Percentiles rank a stretch among this genome's conserved stretches.
phyloP scores from a whole-genome alignment of 2,888 invertebrate species.

The Scrobipalpa atriplicella region DNA sequence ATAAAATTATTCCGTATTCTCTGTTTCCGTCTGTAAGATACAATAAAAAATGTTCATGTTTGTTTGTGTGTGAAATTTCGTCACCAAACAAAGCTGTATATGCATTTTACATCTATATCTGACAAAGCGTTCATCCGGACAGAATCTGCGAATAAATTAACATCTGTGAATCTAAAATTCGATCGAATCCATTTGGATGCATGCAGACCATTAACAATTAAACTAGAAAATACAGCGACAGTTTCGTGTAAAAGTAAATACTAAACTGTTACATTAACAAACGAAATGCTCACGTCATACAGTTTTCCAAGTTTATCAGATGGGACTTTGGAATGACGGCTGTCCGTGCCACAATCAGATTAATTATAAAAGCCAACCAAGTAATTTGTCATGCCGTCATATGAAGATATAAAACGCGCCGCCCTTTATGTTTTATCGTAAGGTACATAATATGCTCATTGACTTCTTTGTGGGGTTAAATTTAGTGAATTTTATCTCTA shows the following conservation, averaged over 20 bases:
- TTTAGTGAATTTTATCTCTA: not conserved
- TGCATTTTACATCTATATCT: not conserved
- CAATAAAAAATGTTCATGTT: too few species aligned
- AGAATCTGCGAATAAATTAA: not conserved
- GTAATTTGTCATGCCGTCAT: constrained; percentile 24
- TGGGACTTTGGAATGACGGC: constrained; percentile 13
- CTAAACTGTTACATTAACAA: not conserved
- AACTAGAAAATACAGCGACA: not conserved
- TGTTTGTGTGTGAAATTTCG: too few species aligned
- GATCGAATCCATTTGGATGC: not conserved
- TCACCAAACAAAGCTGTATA: not conserved
- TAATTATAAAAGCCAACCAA: constrained; percentile 24
- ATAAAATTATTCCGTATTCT: too few species aligned
- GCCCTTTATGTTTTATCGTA: constrained; percentile 15
- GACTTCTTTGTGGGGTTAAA: not conserved
- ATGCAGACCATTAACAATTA: not conserved
- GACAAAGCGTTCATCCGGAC: not conserved
- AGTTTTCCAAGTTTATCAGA: constrained; percentile 8
- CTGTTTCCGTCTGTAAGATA: too few species aligned
- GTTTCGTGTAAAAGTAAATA: constrained; percentile 1
- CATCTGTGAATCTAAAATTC: not conserved
- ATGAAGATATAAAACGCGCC: constrained; percentile 20
- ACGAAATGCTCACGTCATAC: not conserved
- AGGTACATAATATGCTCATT: constrained; percentile 2
- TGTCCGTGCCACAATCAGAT: constrained; percentile 25